Conservation (phyloP, 2,113 vertebrate genomes). For the rat (Rattus norvegicus) region GRCr8 NC_086023.1:111190501-111191000, state of each 20-base stretch:
- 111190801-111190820: neutral
- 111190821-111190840: neutral
- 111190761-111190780: neutral
- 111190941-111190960: neutral
- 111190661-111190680: neutral
- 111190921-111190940: neutral
- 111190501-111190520: neutral
- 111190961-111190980: neutral
- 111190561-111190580: neutral
- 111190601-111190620: neutral
- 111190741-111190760: neutral
- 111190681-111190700: neutral
- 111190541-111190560: too few relatives aligned
- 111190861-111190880: neutral
- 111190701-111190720: too few relatives aligned
- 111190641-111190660: neutral
- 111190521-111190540: neutral
- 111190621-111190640: neutral
- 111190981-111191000: constrained; percentile 5
- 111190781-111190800: neutral
- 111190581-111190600: neutral
- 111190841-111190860: neutral
- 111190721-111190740: too few relatives aligned
- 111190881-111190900: neutral
- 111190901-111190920: neutral